phyloP scores from a whole-genome alignment of 2,797 vertebrate genomes.

The Anolis apletophallus region DNA sequence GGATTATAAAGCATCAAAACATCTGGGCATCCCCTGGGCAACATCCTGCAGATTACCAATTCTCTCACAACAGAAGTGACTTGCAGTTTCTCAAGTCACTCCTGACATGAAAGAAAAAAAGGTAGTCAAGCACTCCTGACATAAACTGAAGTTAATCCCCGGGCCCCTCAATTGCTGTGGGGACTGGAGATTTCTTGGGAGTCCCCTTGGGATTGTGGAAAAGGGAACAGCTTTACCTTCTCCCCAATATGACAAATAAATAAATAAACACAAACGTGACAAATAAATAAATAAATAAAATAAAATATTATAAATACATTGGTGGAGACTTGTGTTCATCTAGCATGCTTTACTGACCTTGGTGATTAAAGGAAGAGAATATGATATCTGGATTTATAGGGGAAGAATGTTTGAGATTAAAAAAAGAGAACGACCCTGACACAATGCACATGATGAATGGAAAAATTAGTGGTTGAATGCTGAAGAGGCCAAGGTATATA shows the following conservation, averaged over 20 bases:
- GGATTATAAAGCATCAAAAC: too few relatives aligned
- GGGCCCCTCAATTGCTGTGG: too few relatives aligned
- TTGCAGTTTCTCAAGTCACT: too few relatives aligned
- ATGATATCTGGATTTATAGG: not conserved
- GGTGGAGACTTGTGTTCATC: not conserved
- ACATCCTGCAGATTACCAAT: too few relatives aligned
- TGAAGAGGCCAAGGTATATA: not conserved
- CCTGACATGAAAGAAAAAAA: too few relatives aligned
- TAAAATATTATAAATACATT: not conserved
- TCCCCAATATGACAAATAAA: not conserved
- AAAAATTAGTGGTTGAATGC: slow-evolving; percentile 20
- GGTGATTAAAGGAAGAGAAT: not conserved
- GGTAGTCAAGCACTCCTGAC: too few relatives aligned
- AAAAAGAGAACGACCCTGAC: not conserved
- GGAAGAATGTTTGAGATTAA: not conserved
- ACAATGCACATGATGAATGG: slow-evolving; percentile 10
- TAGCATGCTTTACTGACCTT: not conserved
- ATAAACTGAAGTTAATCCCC: too few relatives aligned
- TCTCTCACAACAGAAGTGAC: too few relatives aligned
- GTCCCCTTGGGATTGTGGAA: not conserved
- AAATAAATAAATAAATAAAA: too few relatives aligned
- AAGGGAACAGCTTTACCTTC: not conserved
- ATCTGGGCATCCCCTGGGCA: too few relatives aligned
- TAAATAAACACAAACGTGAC: too few relatives aligned
- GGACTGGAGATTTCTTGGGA: too few relatives aligned